Percentiles rank a stretch among this genome's conserved stretches.
Conservation (phyloP, 2,888 invertebrate species). For the Galeruca laticollis region DNA sequence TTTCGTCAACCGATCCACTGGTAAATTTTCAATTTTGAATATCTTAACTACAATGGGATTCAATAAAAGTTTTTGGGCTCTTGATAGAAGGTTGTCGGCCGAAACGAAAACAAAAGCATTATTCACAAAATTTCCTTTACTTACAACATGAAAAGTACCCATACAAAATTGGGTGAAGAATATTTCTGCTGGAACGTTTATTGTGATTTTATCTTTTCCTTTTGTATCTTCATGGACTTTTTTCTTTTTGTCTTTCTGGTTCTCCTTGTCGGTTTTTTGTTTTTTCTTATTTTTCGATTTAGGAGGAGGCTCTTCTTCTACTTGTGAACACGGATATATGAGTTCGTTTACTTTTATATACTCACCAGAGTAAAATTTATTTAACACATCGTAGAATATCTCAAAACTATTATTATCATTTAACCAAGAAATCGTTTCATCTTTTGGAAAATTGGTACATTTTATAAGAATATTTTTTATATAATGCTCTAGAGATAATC, state of each 20-base stretch:
- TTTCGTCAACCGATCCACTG: conserved; percentile 45
- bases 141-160: conserved; percentile 39
- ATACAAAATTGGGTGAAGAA: conserved; percentile 50
- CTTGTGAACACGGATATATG: conserved; percentile 31
- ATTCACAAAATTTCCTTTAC: conserved; percentile 28
- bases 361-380: conserved; percentile 31
- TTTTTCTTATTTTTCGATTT: conserved; percentile 28
- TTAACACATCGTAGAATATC: conserved; percentile 42
- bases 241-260: conserved; percentile 16
- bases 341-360: conserved; percentile 39
- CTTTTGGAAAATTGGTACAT: conserved; percentile 31
- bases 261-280: conserved; percentile 23
- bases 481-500: conserved; percentile 16
- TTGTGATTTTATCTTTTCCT: conserved; percentile 14
- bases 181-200: conserved; percentile 49
- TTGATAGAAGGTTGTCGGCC: conserved; percentile 48
- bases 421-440: conserved; percentile 37
- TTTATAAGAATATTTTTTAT: conserved; percentile 35
- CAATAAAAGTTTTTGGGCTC: conserved; percentile 51
- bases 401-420: conserved; percentile 31
- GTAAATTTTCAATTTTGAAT: conserved; percentile 50
- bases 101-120: conserved; percentile 44
- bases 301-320: conserved; percentile 19
- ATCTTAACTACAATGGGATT: conserved; percentile 55
- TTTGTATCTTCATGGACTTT: conserved; percentile 27